phyloP scores from a whole-genome alignment of 2,888 invertebrate species.

The Steinernema hermaphroditum region DNA sequence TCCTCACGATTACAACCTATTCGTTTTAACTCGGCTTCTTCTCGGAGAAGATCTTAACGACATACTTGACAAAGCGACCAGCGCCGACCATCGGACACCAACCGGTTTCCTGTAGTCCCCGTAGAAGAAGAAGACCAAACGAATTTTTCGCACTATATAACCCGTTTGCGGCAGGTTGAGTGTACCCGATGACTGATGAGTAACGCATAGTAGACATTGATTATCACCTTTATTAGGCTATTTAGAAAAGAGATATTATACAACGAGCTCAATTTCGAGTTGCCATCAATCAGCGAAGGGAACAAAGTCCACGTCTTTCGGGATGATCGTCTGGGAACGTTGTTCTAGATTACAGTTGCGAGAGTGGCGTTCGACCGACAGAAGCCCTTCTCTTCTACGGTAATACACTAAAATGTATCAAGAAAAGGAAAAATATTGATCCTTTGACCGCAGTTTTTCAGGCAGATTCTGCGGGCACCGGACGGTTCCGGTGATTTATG shows the following conservation, averaged over 20 bases:
- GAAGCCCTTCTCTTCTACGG: too few relatives aligned
- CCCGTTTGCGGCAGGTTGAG: background rate
- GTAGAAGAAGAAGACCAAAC: background rate
- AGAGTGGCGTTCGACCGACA: too few relatives aligned
- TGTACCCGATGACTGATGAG: background rate
- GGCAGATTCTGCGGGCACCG: too few relatives aligned
- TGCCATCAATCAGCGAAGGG: background rate
- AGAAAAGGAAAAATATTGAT: too few relatives aligned
- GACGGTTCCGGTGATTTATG: background rate
- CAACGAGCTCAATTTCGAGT: background rate
- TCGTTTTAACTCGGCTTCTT: background rate
- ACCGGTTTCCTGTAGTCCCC: background rate
- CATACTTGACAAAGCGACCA: conserved; percentile 3
- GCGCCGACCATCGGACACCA: background rate
- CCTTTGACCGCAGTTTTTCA: too few relatives aligned
- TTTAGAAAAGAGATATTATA: background rate
- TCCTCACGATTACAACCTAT: background rate
- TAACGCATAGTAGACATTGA: background rate
- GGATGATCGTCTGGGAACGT: too few relatives aligned
- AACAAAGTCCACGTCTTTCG: too few relatives aligned
- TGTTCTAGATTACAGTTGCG: too few relatives aligned
- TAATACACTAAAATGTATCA: too few relatives aligned
- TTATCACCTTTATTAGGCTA: background rate
- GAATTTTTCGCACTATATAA: conserved; percentile 11
- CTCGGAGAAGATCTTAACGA: conserved; percentile 2